Evolutionary conservation across 2,888 invertebrate species (phyloP), one percentile per base, ranked within the genome.

Genomic region (Miltochrista miniata): DNA sequence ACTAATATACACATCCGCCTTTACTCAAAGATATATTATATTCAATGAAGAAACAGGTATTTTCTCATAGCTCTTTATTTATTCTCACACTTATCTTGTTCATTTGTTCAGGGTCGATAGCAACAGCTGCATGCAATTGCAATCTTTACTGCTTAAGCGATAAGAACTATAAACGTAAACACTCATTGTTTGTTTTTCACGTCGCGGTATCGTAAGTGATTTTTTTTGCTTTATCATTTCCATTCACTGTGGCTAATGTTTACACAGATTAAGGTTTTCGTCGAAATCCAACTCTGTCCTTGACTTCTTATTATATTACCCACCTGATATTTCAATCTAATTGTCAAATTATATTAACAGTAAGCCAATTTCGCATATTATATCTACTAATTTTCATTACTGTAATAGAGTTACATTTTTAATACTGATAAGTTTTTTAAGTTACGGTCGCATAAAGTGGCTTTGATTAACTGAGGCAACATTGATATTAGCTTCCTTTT

Each of bases 51-150:
- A 61, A 59, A 54, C 54, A 59, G 51, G 13, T 37, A 65, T 72
- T 64, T 79, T 79, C 79, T 67, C 78, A 75, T 76, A 73, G 62
- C 48, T 47, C 63, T 72, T 60, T 65, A 60, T 78, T 71, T 74
- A 54, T 79, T 83, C 80, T 61, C 81, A 81, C 75, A 77, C 59
- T 73, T 74, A 73, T 74, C 72, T 62, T 62, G 62, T 66, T 68
- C 69, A 70, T 58, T 63, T 67, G 62, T 68, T 69, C 70, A 70
- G 58, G 63, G 66, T 52, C 57, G 63, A 61, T 59, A 68, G 58
- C 38, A 60, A 54, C 62, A 64, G 56, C 51, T 53, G 51, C 53
- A 52, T 45, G 49, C 54, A 48, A 63, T 61, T 54, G 56, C 65
- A 59, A 68, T 68, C 61, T 62, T 60, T 68, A 60, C 51, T 46